Base-by-base conservation (phyloP, 2,113 vertebrate species). In the Gasterosteus aculeatus region DNA sequence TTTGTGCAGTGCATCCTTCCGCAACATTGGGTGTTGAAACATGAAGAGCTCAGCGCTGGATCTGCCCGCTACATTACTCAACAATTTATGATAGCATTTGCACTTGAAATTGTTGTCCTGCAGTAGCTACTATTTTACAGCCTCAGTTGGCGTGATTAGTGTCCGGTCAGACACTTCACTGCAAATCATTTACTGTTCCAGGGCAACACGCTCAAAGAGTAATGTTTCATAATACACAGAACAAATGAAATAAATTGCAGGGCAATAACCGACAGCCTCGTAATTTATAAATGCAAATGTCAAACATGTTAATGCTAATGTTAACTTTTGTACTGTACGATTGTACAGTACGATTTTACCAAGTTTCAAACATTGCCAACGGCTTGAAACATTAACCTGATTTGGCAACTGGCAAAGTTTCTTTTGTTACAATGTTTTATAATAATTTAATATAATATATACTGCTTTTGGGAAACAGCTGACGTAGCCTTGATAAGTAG, bases 171-270 rank as follows among this genome's bases (percentile, higher is more conserved):
- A 26, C 51, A 59, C 33, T 54, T 75, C 62, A 64, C 26, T 69
- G 46, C 69, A 67, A 72, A 72, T 76, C 61, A 61, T 78, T 46
- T 51, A 81, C 60, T 49, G 53, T 58, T 70, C 33, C 68, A 78
- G 35, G 18, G 63, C 72, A 71, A 69, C 33, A 35, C 0, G 7
- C 35, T 35, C 33, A 16, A 56, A 41, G 42, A 80, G 59, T 57
- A 35, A 77, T 82, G 35, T 62, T 73, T 70, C 22, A 69, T 59
- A 53, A 58, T 49, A 39, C 22, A n/a, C 11, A 60, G 22, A 12
- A 58, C 7, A 69, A 16, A 54, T 39, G 5, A 64, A 71, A n/a
- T 7, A 18, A 35, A 70, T 57, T 26, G 7, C 10, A 38, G 12
- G 16, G 9, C 9, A 47, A 12, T 12, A 12, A 59, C 18, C 61